A percentile compares a stretch with the other conserved stretches of the same genome.
Conservation (phyloP, 2,797 vertebrate genomes). For the Australoheros facetus region DNA sequence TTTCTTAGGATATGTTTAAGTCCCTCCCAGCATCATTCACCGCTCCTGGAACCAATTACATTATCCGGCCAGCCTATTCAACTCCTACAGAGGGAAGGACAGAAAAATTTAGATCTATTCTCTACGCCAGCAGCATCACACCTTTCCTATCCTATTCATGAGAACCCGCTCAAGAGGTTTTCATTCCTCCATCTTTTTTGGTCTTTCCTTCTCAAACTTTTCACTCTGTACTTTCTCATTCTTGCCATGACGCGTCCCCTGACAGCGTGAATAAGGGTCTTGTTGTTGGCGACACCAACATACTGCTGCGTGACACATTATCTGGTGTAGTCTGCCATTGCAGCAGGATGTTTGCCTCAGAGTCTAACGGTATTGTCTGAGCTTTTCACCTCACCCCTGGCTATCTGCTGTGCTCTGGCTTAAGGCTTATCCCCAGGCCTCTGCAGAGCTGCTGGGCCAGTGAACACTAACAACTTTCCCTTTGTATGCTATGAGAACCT, state of each 20-base stretch:
- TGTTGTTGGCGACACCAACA: conserved; percentile 67
- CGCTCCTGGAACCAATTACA: conserved; percentile 81
- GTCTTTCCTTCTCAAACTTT: conserved; percentile 33
- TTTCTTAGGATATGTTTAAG: conserved; percentile 70
- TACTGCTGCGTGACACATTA: conserved; percentile 73
- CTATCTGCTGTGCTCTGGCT: conserved; percentile 71
- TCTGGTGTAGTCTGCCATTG: conserved; percentile 68
- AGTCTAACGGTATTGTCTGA: conserved; percentile 69
- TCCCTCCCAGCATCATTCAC: conserved; percentile 72
- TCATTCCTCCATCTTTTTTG: conserved; percentile 43
- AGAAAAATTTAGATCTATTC: conserved; percentile 64
- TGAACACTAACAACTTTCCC: conserved; percentile 71
- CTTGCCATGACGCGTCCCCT: conserved; percentile 55
- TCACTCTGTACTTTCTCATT: conserved; percentile 51
- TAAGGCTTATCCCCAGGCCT: conserved; percentile 76
- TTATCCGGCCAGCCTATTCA: conserved; percentile 71
- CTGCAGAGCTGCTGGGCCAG: conserved; percentile 67
- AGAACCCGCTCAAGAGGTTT: conserved; percentile 64
- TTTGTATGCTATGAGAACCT: conserved; percentile 64
- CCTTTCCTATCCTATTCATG: conserved; percentile 69
- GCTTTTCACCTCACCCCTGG: conserved; percentile 70
- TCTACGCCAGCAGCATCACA: conserved; percentile 63
- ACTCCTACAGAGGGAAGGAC: conserved; percentile 58
- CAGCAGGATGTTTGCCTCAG: conserved; percentile 70
- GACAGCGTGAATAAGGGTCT: conserved; percentile 66